Conservation (phyloP, 1,140 invertebrate genomes). For the Callitettix versicolor region DNA sequence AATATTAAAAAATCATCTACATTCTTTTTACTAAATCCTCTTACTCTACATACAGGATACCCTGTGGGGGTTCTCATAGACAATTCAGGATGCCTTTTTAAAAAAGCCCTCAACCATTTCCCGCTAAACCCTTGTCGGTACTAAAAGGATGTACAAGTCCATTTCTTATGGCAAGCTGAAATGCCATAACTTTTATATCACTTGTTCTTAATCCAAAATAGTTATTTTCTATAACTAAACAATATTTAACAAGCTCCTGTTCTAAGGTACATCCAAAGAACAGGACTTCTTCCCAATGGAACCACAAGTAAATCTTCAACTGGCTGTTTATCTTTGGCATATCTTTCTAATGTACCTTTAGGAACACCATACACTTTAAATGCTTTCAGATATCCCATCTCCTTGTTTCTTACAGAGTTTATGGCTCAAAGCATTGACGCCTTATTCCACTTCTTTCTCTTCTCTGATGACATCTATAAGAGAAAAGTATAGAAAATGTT, state of each 20-base stretch:
- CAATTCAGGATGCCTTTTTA: slow-evolving; percentile 31
- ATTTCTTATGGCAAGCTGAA: slow-evolving; percentile 3
- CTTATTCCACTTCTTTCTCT: background rate
- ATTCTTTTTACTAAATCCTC: slow-evolving; percentile 33
- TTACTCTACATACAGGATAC: slow-evolving; percentile 30
- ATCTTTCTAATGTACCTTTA: slow-evolving; percentile 21
- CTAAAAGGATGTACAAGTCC: slow-evolving; percentile 1
- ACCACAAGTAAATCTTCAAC: background rate
- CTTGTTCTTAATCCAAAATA: no score
- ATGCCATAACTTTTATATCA: background rate
- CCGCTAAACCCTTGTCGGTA: slow-evolving; percentile 20
- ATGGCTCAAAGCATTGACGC: slow-evolving; percentile 6
- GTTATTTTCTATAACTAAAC: slow-evolving; percentile 1
- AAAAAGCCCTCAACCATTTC: slow-evolving; percentile 30
- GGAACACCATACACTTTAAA: slow-evolving; percentile 25
- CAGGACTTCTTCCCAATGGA: slow-evolving; percentile 1
- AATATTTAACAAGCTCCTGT: slow-evolving; percentile 1
- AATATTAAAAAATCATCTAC: slow-evolving; percentile 30
- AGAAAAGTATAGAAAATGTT: no score
- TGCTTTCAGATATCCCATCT: slow-evolving; percentile 22
- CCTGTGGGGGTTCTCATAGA: slow-evolving; percentile 33
- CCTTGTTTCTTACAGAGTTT: slow-evolving; percentile 21
- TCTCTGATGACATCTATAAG: no score
- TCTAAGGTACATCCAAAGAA: background rate
- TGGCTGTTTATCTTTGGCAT: background rate